These are phyloP conservation scores for Drosophila hamatofila DNA, from an alignment of 2,888 invertebrate species.

Conservation along the genomic window DNA sequence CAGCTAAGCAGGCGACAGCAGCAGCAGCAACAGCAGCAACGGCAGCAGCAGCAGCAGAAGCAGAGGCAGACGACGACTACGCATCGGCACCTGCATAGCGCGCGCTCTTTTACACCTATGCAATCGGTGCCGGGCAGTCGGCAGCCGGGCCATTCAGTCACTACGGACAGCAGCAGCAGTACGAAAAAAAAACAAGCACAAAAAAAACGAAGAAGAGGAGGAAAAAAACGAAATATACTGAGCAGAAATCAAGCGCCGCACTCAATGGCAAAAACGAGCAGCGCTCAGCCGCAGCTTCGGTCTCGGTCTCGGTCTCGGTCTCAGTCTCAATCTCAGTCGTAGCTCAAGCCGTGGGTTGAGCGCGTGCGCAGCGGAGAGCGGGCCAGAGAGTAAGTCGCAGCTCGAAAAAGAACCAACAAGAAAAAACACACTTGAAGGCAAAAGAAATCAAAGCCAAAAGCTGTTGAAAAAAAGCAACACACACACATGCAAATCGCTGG, in stretches of 20 bases:
- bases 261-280: slow-evolving; percentile 59
- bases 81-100: slow-evolving; percentile 78
- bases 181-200: slow-evolving; percentile 28
- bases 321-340: slow-evolving; percentile 41
- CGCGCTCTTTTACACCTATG: slow-evolving; percentile 76
- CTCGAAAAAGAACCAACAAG: slow-evolving; percentile 38
- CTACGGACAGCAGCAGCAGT: slow-evolving; percentile 28
- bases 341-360: slow-evolving; percentile 49
- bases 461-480: slow-evolving; percentile 55
- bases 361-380: slow-evolving; percentile 67
- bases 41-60: slow-evolving; percentile 40
- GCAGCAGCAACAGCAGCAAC: slow-evolving; percentile 40
- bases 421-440: slow-evolving; percentile 46
- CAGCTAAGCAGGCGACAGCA: slow-evolving; percentile 48
- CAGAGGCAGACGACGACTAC: slow-evolving; percentile 44
- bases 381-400: slow-evolving; percentile 33
- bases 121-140: slow-evolving; percentile 58
- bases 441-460: slow-evolving; percentile 77
- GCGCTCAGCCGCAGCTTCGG: slow-evolving; percentile 38
- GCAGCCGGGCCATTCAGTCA: slow-evolving; percentile 48
- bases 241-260: slow-evolving; percentile 67
- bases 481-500: slow-evolving; percentile 23
- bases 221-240: slow-evolving; percentile 23
- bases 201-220: background rate
- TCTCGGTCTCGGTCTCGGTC: slow-evolving; percentile 33